Percentiles rank a stretch among this genome's conserved stretches.
Conservation (phyloP, 2,797 vertebrate genomes). For the Percopsis omiscomaycus region DNA sequence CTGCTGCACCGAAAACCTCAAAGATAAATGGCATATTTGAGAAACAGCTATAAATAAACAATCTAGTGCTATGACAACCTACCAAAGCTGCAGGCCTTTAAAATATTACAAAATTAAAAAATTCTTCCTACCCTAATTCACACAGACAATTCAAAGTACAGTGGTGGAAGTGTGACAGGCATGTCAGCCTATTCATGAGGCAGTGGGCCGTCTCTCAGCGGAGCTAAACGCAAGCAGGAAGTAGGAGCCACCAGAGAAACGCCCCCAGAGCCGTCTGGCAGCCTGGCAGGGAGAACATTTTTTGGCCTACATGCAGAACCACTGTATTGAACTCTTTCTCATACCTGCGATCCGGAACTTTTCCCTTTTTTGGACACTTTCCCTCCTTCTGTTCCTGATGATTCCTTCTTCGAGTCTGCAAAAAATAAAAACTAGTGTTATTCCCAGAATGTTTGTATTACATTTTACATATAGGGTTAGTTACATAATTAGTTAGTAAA, state of each 20-base stretch:
- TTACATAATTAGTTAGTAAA: background rate
- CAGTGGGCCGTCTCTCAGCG: constrained; percentile 52
- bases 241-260: constrained; percentile 73
- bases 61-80: constrained; percentile 23
- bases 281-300: constrained; percentile 42
- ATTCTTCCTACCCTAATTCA: constrained; percentile 46
- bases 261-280: constrained; percentile 73
- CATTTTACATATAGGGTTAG: constrained; percentile 3
- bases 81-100: constrained; percentile 40
- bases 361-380: constrained; percentile 95
- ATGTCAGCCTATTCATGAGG: constrained; percentile 61
- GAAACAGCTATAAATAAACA: constrained; percentile 33
- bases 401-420: constrained; percentile 96
- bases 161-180: constrained; percentile 62
- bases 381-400: constrained; percentile 96
- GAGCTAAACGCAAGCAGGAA: constrained; percentile 75
- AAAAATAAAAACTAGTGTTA: constrained; percentile 44
- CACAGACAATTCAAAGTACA: constrained; percentile 52
- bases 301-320: constrained; percentile 55
- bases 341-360: constrained; percentile 96
- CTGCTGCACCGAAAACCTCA: constrained; percentile 18
- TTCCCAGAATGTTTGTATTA: constrained; percentile 18
- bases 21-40: constrained; percentile 20
- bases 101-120: constrained; percentile 24
- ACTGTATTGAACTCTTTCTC: constrained; percentile 44